Evolutionary conservation across 2,797 vertebrate genomes (phyloP), one percentile per base, ranked within the genome.

Genomic region (Coregonus sp.): DNA sequence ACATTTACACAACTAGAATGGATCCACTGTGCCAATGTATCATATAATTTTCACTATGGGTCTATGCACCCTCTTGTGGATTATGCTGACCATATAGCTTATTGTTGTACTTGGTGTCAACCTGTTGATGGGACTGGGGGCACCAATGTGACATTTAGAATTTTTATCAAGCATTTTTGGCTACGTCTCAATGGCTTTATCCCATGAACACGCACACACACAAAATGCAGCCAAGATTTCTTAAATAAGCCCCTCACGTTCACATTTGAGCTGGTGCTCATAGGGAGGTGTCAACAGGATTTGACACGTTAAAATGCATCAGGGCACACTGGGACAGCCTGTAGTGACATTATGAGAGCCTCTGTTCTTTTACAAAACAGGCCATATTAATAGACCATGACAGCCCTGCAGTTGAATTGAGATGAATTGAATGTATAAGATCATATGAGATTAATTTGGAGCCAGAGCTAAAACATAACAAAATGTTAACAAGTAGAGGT

Each of bases 31-130:
- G 50, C 31, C 70, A 47, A 31, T 76, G n/a, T 68, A 40, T 12
- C 83, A 77, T 78, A 76, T 82, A 73, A 78, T 76, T 81, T 74
- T 80, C 83, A 61, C 75, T 84, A 73, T 70, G 70, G 79, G 73
- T 74, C 76, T 75, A 80, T 6, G 78, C 87, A 78, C 85, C 86
- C 84, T 88, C 86, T 88, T 82, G 65, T 86, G 86, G 86, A 73
- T 78, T 84, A 20, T 78, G 76, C 37, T 51, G 82, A 82, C 85
- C 80, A 52, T 76, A 78, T 78, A 73, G 18, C n/a, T 37, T 35
- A 81, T 52, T 7, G 15, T 74, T 81, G 79, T 20, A 86, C 78
- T 79, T 25, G 72, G 86, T 87, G 89, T 89, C 87, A 85, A 75
- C 70, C 51, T 2, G 15, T 75, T 51, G 73, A 25, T 18, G 47